phyloP scores from a whole-genome alignment of 2,888 invertebrate species.

The Drosophila infuscata region DNA sequence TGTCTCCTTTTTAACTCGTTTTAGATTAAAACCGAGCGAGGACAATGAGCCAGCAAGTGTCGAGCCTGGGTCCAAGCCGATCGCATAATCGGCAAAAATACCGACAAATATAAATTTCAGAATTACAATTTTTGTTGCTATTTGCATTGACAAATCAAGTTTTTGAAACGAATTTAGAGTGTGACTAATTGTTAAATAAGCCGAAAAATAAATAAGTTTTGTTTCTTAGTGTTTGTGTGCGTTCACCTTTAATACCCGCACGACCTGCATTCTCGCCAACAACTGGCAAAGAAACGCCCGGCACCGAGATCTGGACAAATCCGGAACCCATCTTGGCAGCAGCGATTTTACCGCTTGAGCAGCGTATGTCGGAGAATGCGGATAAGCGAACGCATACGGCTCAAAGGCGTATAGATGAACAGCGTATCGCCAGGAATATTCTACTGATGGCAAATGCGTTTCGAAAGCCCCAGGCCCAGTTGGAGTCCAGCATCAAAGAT shows the following conservation, averaged over 20 bases:
- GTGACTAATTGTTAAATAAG: constrained; percentile 63
- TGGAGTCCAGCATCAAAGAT: constrained; percentile 32
- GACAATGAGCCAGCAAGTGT: constrained; percentile 72
- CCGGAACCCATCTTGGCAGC: constrained; percentile 84
- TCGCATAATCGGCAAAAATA: constrained; percentile 14
- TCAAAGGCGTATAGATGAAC: constrained; percentile 88
- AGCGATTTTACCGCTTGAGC: constrained; percentile 70
- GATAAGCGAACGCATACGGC: constrained; percentile 88
- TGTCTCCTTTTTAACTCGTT: constrained; percentile 71
- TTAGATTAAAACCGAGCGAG: constrained; percentile 75
- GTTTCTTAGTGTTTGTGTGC: constrained; percentile 89
- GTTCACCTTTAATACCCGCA: constrained; percentile 93
- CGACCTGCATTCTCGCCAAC: constrained; percentile 90
- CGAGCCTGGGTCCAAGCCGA: constrained; percentile 25
- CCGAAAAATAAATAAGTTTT: constrained; percentile 45
- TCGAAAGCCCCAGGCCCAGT: constrained; percentile 49
- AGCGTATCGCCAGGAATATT: constrained; percentile 87
- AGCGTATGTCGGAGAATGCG: constrained; percentile 82
- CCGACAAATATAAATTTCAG: constrained; percentile 1
- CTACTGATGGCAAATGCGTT: constrained; percentile 82
- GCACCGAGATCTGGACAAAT: constrained; percentile 91
- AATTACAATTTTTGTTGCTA: neutral
- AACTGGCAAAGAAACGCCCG: constrained; percentile 82
- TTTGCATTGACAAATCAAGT: constrained; percentile 32
- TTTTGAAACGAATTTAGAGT: constrained; percentile 59